Evolutionary conservation across 2,113 vertebrate species (phyloP).

Genomic region (Sapayoa aenigma): DNA sequence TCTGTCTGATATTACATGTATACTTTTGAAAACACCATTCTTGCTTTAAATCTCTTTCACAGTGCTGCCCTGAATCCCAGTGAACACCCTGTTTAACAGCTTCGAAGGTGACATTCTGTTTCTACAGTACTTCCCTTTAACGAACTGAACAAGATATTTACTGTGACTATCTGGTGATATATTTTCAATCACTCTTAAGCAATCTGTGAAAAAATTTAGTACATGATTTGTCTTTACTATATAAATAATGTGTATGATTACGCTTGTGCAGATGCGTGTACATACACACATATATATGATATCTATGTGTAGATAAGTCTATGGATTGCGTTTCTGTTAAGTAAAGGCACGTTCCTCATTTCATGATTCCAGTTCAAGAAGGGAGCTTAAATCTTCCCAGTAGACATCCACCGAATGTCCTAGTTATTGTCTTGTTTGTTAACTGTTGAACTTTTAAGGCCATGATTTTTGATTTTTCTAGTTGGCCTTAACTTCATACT

Average conservation of each 20-base stretch:
- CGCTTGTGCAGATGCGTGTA: slow-evolving; percentile 21
- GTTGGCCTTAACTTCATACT: not conserved
- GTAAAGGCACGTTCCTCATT: slow-evolving; percentile 20
- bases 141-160: slow-evolving; percentile 31
- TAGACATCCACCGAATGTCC: not conserved
- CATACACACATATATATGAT: slow-evolving; percentile 30
- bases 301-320: slow-evolving; percentile 38
- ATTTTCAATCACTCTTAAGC: slow-evolving; percentile 17
- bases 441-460: slow-evolving; percentile 2
- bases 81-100: slow-evolving; percentile 38
- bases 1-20: slow-evolving; percentile 27
- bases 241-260: not conserved
- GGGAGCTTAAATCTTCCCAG: slow-evolving; percentile 15
- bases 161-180: slow-evolving; percentile 20
- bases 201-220: slow-evolving; percentile 45
- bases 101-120: slow-evolving; percentile 58
- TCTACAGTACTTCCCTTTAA: slow-evolving; percentile 47
- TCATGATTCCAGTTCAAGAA: slow-evolving; percentile 3
- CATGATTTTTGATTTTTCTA: not conserved
- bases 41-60: slow-evolving; percentile 61
- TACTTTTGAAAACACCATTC: slow-evolving; percentile 44
- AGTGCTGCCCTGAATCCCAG: slow-evolving; percentile 49
- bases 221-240: slow-evolving; percentile 24
- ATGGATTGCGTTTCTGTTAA: slow-evolving; percentile 20
- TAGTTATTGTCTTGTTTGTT: not conserved